phyloP scores from a whole-genome alignment of 2,113 vertebrate genomes.

The Nothobranchius furzeri region DNA sequence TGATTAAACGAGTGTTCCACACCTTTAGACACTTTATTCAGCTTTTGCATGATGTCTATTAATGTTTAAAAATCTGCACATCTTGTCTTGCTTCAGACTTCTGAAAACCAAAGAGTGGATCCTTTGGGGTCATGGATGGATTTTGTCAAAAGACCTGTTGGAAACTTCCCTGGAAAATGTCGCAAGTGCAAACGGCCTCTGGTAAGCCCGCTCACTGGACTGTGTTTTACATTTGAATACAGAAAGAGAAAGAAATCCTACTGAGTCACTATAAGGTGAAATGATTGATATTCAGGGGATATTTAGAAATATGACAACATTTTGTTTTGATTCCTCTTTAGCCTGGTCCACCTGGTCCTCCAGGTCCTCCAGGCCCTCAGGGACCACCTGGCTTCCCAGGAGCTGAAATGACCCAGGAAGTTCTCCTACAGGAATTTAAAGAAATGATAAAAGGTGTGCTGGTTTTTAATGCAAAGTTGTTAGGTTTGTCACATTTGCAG shows the following conservation, averaged over 20 bases:
- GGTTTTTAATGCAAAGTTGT: background rate
- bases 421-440: conserved; percentile 89
- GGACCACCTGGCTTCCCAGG: conserved; percentile 84
- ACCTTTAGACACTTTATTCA: too few relatives aligned
- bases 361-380: conserved; percentile 85
- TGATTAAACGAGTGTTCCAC: too few relatives aligned
- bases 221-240: too few relatives aligned
- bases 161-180: conserved; percentile 82
- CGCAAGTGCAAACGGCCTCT: conserved; percentile 85
- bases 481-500: background rate
- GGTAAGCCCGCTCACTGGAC: conserved; percentile 71
- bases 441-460: conserved; percentile 87
- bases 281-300: background rate
- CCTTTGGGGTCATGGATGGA: conserved; percentile 91
- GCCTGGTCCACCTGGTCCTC: conserved; percentile 89
- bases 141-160: conserved; percentile 89
- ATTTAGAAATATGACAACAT: background rate
- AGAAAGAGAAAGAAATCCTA: too few relatives aligned
- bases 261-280: background rate
- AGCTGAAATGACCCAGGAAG: conserved; percentile 86
- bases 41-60: too few relatives aligned
- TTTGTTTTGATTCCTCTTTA: conserved; percentile 36
- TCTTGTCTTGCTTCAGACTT: conserved; percentile 66
- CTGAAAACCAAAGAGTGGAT: conserved; percentile 84
- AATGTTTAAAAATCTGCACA: background rate